phyloP scores from a whole-genome alignment of 2,113 vertebrate genomes.

The Myiozetetes cayanensis region DNA sequence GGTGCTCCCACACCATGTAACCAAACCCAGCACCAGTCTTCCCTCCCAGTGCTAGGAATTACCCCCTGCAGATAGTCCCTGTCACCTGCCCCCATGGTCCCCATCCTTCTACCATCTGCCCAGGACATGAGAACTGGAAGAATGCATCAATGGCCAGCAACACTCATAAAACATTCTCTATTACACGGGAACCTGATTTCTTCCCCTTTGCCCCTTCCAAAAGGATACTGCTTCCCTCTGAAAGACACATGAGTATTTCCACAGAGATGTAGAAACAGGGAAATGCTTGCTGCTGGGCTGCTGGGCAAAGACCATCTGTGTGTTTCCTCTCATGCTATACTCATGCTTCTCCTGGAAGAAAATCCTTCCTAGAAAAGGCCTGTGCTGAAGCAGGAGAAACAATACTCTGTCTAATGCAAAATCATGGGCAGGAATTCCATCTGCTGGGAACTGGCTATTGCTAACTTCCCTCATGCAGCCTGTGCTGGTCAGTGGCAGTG shows the following conservation, averaged over 20 bases:
- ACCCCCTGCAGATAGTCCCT: not conserved
- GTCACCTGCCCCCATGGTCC: not conserved
- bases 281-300: not conserved
- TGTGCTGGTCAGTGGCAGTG: not conserved
- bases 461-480: not conserved
- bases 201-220: not conserved
- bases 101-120: not conserved
- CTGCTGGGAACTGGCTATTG: not conserved
- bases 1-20: not conserved
- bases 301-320: not conserved
- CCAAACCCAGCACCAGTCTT: not conserved
- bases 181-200: not conserved
- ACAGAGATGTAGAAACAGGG: not conserved
- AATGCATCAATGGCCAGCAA: not conserved
- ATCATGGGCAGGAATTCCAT: fast-evolving
- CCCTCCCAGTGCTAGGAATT: not conserved
- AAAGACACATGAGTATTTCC: not conserved
- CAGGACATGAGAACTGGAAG: no score
- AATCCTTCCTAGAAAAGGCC: not conserved
- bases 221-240: not conserved
- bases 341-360: not conserved
- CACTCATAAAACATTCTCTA: not conserved
- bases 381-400: not conserved
- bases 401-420: not conserved
- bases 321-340: not conserved